phyloP scores from a whole-genome alignment of 1,140 invertebrate species.

The honey bee (Apis mellifera) region DNA sequence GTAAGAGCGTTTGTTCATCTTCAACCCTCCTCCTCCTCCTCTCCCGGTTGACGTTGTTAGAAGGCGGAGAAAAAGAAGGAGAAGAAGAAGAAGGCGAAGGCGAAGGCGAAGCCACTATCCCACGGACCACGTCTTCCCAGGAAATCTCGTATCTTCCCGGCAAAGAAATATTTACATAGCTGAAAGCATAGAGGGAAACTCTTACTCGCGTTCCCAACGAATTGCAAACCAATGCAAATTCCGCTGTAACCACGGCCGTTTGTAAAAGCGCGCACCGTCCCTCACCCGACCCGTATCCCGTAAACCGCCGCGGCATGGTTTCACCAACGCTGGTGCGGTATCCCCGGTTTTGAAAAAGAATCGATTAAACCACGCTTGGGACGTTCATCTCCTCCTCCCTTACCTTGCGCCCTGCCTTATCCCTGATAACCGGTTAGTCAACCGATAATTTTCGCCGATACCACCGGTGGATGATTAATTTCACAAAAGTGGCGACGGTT shows the following conservation, averaged over 20 bases:
- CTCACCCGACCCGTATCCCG: not conserved
- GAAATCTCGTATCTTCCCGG: slow-evolving; percentile 40
- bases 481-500: slow-evolving; percentile 5
- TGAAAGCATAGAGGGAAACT: slow-evolving; percentile 52
- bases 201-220: slow-evolving; percentile 43
- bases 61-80: not conserved
- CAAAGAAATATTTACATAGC: slow-evolving; percentile 56
- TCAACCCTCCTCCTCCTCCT: slow-evolving; percentile 10
- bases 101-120: slow-evolving; percentile 16
- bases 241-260: slow-evolving; percentile 5
- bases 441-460: slow-evolving; percentile 21
- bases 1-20: slow-evolving; percentile 41
- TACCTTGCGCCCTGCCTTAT: too few relatives aligned
- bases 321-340: not conserved
- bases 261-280: slow-evolving; percentile 21
- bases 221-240: slow-evolving; percentile 59
- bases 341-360: slow-evolving; percentile 14
- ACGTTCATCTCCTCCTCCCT: slow-evolving; percentile 7
- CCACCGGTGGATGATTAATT: slow-evolving; percentile 29
- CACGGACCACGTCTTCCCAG: slow-evolving; percentile 15
- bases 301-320: not conserved
- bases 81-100: too few relatives aligned
- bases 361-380: slow-evolving; percentile 36
- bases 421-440: not conserved
- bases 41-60: slow-evolving; percentile 35